A percentile compares a stretch with the other conserved stretches of the same genome.
Evolutionary conservation across 2,888 invertebrate genomes (phyloP).

Genomic region (Adineta ricciae): DNA sequence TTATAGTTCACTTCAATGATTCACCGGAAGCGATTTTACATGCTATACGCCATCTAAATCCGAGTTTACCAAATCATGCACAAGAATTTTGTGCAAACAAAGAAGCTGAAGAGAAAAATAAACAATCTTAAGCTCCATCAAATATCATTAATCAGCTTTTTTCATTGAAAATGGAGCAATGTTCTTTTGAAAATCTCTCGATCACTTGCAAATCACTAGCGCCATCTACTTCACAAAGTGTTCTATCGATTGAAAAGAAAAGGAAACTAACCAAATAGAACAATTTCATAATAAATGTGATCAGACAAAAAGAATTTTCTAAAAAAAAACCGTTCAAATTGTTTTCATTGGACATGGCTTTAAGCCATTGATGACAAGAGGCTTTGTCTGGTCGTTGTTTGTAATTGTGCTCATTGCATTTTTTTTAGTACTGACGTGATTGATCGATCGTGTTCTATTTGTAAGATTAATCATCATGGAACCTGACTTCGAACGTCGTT

Average conservation of each 20-base stretch:
- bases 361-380: neutral
- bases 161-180: no score
- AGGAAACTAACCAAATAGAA: neutral
- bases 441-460: neutral
- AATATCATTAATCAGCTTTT: neutral
- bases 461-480: neutral
- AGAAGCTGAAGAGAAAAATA: neutral
- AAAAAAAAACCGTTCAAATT: neutral
- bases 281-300: neutral
- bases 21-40: neutral
- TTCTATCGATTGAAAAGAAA: neutral
- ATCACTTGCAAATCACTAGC: neutral
- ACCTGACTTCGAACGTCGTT: conserved; percentile 6
- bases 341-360: neutral
- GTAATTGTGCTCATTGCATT: neutral
- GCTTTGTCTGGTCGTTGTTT: neutral
- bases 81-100: neutral
- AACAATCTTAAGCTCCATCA: neutral
- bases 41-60: neutral
- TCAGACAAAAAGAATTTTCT: neutral
- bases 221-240: no score
- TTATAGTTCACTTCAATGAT: neutral
- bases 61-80: neutral
- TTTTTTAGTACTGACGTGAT: neutral
- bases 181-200: no score